phyloP scores from a whole-genome alignment of 2,113 vertebrate genomes.

The Ibidorhyncha struthersii region DNA sequence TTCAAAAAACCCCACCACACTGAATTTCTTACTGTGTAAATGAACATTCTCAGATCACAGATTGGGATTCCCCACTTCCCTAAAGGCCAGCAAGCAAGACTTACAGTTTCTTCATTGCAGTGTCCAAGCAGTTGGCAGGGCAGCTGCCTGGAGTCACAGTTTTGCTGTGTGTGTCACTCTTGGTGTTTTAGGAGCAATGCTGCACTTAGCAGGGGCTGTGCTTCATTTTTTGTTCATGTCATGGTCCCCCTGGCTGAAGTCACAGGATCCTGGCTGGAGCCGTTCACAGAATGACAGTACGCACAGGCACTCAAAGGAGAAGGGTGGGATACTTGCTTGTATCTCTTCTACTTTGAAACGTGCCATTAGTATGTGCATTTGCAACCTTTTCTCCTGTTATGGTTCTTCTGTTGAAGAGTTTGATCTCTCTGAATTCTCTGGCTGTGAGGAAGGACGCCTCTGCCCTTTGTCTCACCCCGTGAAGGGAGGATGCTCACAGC shows the following conservation, averaged over 20 bases:
- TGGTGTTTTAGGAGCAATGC: background rate
- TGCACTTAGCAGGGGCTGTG: background rate
- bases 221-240: accelerated
- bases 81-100: background rate
- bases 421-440: background rate
- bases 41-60: background rate
- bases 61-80: background rate
- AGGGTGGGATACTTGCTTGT: background rate
- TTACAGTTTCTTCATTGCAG: background rate
- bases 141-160: background rate
- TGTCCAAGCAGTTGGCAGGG: background rate
- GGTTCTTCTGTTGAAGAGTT: background rate
- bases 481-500: background rate
- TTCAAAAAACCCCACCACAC: background rate
- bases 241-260: too few species aligned
- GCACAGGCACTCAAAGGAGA: background rate
- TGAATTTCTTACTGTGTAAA: background rate
- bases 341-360: background rate
- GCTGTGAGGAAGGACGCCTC: background rate
- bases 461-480: background rate
- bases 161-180: background rate
- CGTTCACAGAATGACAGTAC: background rate
- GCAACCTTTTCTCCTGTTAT: background rate
- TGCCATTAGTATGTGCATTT: background rate
- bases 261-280: background rate